Percentiles rank a stretch among this genome's conserved stretches.
phyloP scores from a whole-genome alignment of 2,113 vertebrate species.

The Glaucidium brasilianum region DNA sequence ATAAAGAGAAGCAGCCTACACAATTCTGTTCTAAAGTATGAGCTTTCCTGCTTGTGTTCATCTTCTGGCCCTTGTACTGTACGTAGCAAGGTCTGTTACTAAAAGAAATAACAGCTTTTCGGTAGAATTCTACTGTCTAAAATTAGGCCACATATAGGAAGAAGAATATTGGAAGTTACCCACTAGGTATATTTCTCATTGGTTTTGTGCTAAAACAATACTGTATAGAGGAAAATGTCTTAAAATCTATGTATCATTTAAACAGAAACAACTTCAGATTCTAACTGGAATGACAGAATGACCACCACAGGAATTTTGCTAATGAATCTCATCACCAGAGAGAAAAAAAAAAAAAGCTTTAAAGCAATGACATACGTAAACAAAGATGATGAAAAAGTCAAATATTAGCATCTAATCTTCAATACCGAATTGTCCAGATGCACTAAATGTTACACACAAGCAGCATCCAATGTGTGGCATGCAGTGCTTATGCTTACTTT shows the following conservation, averaged over 20 bases:
- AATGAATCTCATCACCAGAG: background rate
- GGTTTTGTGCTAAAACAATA: background rate
- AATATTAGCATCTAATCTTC: background rate
- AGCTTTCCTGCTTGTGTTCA: background rate
- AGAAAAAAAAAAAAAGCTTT: background rate
- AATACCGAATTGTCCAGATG: background rate
- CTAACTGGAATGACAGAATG: background rate
- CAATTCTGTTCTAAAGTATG: background rate
- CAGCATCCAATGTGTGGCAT: background rate
- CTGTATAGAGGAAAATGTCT: background rate
- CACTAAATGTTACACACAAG: background rate
- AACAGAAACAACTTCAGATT: background rate
- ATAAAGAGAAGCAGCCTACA: background rate
- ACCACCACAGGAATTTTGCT: background rate
- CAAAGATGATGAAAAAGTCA: background rate
- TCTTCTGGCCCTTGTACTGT: background rate
- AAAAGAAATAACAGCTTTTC: background rate
- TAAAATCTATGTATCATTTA: background rate
- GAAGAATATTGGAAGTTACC: background rate
- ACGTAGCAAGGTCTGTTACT: background rate
- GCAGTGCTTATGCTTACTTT: background rate
- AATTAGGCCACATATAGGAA: background rate
- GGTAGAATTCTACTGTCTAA: background rate
- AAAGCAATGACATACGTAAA: background rate
- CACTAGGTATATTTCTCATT: background rate